These are phyloP conservation scores for Alethe diademata DNA, from an alignment of 2,113 vertebrate species.

Conservation along the genomic window DNA sequence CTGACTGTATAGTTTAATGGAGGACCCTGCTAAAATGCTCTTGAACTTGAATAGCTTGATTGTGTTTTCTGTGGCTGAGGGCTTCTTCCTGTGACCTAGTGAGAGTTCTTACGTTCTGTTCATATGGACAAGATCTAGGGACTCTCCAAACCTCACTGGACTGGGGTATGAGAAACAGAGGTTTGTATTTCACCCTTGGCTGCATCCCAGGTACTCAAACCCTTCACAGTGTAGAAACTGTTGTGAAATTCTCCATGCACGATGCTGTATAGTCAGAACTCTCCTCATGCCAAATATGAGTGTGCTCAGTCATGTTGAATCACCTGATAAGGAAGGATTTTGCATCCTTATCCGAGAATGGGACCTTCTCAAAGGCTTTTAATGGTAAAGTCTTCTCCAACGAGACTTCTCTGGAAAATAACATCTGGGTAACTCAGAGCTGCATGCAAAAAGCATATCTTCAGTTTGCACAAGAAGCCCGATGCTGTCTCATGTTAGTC, in stretches of 20 bases:
- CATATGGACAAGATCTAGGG: not conserved
- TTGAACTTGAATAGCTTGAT: not conserved
- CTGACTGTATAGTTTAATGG: constrained; percentile 32
- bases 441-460: not conserved
- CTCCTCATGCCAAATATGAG: not conserved
- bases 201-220: not conserved
- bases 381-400: not conserved
- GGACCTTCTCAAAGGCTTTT: not conserved
- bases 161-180: not conserved
- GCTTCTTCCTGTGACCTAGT: not conserved
- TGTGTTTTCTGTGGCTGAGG: not conserved
- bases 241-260: not conserved
- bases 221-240: not conserved
- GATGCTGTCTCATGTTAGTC: not conserved
- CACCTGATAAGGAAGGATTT: not conserved
- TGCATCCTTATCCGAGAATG: not conserved
- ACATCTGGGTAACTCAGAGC: not conserved
- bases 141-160: not conserved
- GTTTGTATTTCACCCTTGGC: not conserved
- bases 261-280: not conserved
- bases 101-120: not conserved
- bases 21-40: constrained; percentile 28
- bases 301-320: not conserved
- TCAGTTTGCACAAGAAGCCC: not conserved
- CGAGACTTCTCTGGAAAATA: not conserved